Percentiles rank a stretch among this genome's conserved stretches.
These are phyloP conservation scores for Pelobates cultripes DNA, from an alignment of 2,797 vertebrate species.

Conservation along the genomic window DNA sequence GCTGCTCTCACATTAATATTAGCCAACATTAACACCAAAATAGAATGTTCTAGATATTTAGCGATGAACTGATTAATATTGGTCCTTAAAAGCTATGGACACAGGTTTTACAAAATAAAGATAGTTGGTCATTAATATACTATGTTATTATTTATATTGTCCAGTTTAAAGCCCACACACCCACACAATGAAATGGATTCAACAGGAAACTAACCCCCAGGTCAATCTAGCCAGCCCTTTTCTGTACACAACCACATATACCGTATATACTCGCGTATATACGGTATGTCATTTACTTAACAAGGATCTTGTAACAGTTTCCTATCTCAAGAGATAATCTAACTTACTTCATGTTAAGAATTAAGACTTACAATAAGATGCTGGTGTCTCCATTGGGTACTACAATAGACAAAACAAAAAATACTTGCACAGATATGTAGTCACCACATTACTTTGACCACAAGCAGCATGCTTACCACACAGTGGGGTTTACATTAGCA, in stretches of 20 bases:
- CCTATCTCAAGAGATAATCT: conserved; percentile 24
- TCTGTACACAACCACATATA: not conserved
- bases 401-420: conserved; percentile 42
- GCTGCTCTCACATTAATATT: no score
- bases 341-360: conserved; percentile 13
- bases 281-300: conserved; percentile 23
- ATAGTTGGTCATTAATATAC: no score
- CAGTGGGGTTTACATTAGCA: not conserved
- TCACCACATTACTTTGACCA: not conserved
- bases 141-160: no score
- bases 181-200: no score
- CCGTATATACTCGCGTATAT: no score
- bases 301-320: conserved; percentile 25
- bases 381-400: conserved; percentile 13
- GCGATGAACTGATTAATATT: no score
- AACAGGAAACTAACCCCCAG: not conserved
- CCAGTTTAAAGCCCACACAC: no score
- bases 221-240: no score
- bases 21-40: no score
- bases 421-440: not conserved
- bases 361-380: conserved; percentile 14
- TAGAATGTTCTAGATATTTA: no score
- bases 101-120: no score
- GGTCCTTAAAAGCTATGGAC: no score
- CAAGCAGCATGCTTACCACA: not conserved